Evolutionary conservation across 2,797 vertebrate genomes (phyloP).

Genomic region (Perodicticus potto): DNA sequence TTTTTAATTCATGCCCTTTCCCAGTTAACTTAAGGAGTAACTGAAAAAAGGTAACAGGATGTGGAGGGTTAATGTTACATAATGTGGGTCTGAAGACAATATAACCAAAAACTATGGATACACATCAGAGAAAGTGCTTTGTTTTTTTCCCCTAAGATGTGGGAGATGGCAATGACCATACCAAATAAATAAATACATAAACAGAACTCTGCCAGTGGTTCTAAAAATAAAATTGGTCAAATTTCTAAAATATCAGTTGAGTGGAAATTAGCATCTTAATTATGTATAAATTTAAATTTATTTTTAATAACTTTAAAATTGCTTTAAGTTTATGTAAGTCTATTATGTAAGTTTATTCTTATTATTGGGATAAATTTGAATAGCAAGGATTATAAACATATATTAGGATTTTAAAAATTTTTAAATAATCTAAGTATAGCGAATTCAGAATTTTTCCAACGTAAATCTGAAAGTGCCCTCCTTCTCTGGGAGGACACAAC

Average conservation of each 20-base stretch:
- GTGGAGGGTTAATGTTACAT: background rate
- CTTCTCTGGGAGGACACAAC: background rate
- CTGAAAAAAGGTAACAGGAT: background rate
- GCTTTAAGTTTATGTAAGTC: slow-evolving; percentile 10
- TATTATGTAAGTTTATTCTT: slow-evolving; percentile 8
- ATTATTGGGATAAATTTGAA: slow-evolving; percentile 40
- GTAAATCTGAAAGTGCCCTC: background rate
- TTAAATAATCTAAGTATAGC: background rate
- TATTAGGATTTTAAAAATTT: background rate
- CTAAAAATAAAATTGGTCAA: background rate
- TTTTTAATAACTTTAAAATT: slow-evolving; percentile 43
- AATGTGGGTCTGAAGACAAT: background rate
- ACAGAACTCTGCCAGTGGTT: background rate
- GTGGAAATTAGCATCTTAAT: background rate
- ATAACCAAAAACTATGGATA: background rate
- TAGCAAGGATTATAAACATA: slow-evolving; percentile 10
- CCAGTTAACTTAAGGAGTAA: background rate
- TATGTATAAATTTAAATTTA: slow-evolving; percentile 23
- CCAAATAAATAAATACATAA: background rate
- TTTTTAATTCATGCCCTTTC: background rate
- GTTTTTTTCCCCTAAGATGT: rapidly evolving
- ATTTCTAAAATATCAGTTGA: slow-evolving; percentile 43
- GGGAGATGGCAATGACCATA: background rate
- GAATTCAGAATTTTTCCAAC: background rate
- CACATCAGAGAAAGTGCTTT: background rate